Evolutionary conservation across 1,140 invertebrate species (phyloP).

Genomic region (Berghia stephanieae): DNA sequence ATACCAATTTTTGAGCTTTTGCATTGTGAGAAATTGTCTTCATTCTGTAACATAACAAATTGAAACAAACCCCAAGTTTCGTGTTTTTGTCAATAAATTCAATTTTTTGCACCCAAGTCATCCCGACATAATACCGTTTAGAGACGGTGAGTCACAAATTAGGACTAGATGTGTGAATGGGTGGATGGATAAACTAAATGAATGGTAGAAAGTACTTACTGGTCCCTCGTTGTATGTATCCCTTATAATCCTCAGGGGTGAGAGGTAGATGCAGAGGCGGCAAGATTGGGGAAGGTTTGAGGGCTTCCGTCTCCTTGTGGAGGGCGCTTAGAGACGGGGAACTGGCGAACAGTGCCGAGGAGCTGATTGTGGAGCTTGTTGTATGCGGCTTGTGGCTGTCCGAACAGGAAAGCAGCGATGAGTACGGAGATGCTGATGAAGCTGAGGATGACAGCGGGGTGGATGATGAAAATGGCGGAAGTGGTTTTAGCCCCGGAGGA

Average conservation of each 20-base stretch:
- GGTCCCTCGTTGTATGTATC: constrained; percentile 41
- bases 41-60: too few relatives aligned
- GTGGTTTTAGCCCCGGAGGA: not conserved
- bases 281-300: constrained; percentile 37
- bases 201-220: constrained; percentile 31
- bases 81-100: too few relatives aligned
- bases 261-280: constrained; percentile 33
- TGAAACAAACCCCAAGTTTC: too few relatives aligned
- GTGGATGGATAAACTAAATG: too few relatives aligned
- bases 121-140: too few relatives aligned
- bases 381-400: constrained; percentile 1
- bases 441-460: not conserved
- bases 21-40: too few relatives aligned
- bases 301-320: constrained; percentile 38
- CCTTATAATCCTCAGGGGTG: constrained; percentile 37
- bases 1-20: too few relatives aligned
- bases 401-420: not conserved
- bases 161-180: too few relatives aligned
- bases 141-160: too few relatives aligned
- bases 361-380: constrained; percentile 29
- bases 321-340: constrained; percentile 35
- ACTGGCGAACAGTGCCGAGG: constrained; percentile 29
- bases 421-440: not conserved
- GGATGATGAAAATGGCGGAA: not conserved
- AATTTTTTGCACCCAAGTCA: too few relatives aligned